These are phyloP conservation scores for Oreocharis arfaki DNA, from an alignment of 2,113 vertebrate genomes.

Conservation along the genomic window DNA sequence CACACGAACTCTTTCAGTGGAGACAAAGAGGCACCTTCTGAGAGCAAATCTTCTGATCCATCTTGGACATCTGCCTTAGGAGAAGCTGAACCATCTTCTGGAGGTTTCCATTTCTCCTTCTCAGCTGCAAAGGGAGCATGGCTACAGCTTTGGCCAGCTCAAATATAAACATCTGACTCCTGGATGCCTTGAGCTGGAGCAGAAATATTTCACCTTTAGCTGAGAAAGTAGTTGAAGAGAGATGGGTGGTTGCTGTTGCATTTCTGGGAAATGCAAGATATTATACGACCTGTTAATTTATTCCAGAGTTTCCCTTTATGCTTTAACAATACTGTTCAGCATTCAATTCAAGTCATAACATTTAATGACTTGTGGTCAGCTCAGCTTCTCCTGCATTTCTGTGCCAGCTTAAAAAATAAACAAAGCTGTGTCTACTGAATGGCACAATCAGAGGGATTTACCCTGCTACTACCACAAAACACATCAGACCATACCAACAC, in stretches of 20 bases:
- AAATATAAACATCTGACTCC: background rate
- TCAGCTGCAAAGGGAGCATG: background rate
- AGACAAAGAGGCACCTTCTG: background rate
- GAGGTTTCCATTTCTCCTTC: background rate
- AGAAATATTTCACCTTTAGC: constrained; percentile 25
- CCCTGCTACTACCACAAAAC: background rate
- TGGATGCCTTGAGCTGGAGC: background rate
- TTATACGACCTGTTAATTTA: constrained; percentile 30
- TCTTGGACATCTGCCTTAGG: background rate
- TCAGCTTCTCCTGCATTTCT: background rate
- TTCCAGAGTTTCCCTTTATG: constrained; percentile 45
- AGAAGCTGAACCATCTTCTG: background rate
- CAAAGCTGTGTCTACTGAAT: constrained; percentile 7
- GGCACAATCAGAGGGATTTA: background rate
- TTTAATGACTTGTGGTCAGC: constrained; percentile 32
- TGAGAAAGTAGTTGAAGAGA: background rate
- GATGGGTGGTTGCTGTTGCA: constrained; percentile 6
- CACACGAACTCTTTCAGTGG: background rate
- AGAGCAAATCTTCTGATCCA: background rate
- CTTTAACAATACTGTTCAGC: constrained; percentile 56
- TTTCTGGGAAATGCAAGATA: constrained; percentile 46
- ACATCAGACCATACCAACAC: background rate
- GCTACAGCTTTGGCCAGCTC: background rate
- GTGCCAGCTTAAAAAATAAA: constrained; percentile 32
- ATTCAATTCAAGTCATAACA: constrained; percentile 31